Base-by-base conservation (phyloP, 2,113 vertebrate species). In the Butorides virescens region DNA sequence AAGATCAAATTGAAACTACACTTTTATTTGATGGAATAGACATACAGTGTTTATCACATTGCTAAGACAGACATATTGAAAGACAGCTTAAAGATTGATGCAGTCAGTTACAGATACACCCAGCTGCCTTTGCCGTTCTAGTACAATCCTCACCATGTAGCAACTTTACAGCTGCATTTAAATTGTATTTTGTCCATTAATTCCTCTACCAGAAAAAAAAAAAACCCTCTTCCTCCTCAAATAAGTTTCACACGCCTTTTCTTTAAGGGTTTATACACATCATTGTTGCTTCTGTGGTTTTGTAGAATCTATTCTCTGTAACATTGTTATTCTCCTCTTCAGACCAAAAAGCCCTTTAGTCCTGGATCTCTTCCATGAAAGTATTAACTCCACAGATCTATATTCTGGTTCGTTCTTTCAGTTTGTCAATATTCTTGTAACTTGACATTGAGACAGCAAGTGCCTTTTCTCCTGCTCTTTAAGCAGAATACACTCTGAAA, bases 401-500 rank as follows among this genome's bases (percentile, higher is more conserved):
- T 93, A 88, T 94, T 79, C 77, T 27, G 23, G n/a, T 66, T 89
- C 56, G 32, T 93, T n/a, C 52, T 92, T 92, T 76, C 50, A 44
- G 59, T 86, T 95, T 96, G 63, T 82, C 80, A 32, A 5, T 96
- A 56, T 58, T 82, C 53, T 88, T 76, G 52, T 78, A 62, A 89
- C 73, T 73, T 86, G 71, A 76, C 53, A 34, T 15, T 50, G 76
- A 76, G 37, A 18, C 7, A 79, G 30, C 37, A 79, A 86, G 42
- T 85, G 70, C 58, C 39, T 89, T 84, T 88, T 88, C 50, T 94
- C 34, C n/a, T 86, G 66, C 36, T 93, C 27, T 88, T 79, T 53
- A 49, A 72, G 32, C 63, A 95, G 65, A 90, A 53, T 88, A 62
- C 27, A 22, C 34, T 90, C 90, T 94, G 91, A 91, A 95, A 84